Evolutionary conservation across 2,888 invertebrate genomes (phyloP).

Genomic region (Germaria angustata): DNA sequence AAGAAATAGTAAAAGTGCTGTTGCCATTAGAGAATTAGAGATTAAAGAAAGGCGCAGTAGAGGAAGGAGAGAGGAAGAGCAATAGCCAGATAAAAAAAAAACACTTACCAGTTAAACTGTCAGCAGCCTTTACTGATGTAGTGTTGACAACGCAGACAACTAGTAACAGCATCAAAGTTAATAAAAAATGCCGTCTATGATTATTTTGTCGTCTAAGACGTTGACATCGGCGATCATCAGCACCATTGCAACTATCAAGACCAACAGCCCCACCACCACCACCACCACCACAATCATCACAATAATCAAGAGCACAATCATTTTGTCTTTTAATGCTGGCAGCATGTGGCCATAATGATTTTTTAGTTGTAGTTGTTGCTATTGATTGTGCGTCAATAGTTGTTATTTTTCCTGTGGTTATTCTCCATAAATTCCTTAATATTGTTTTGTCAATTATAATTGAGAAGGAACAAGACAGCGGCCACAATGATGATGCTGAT

Average conservation of each 20-base stretch:
- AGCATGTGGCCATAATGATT: conserved; percentile 39
- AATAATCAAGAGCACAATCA: conserved; percentile 32
- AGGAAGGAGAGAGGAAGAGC: not conserved
- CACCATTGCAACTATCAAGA: not conserved
- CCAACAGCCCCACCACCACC: not conserved
- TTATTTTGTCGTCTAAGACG: conserved; percentile 47
- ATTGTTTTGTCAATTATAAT: conserved; percentile 56
- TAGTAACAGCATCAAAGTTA: conserved; percentile 65
- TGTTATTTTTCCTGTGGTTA: conserved; percentile 31
- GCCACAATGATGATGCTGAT: not conserved
- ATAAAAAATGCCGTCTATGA: conserved; percentile 58
- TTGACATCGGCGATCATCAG: conserved; percentile 29
- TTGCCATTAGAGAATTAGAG: not conserved
- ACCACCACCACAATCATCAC: not conserved
- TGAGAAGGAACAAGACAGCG: conserved; percentile 22
- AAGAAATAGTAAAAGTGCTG: conserved; percentile 3
- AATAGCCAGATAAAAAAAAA: not conserved
- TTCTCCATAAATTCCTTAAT: conserved; percentile 60
- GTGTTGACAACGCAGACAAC: conserved; percentile 66
- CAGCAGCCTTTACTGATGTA: conserved; percentile 65
- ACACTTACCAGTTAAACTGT: conserved; percentile 69
- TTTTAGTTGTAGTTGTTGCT: not conserved
- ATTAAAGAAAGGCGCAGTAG: not conserved
- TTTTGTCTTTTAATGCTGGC: conserved; percentile 43
- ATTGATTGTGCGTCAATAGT: conserved; percentile 17